These are phyloP conservation scores for Ooceraea biroi DNA, from an alignment of 1,140 invertebrate genomes.

Conservation along the genomic window DNA sequence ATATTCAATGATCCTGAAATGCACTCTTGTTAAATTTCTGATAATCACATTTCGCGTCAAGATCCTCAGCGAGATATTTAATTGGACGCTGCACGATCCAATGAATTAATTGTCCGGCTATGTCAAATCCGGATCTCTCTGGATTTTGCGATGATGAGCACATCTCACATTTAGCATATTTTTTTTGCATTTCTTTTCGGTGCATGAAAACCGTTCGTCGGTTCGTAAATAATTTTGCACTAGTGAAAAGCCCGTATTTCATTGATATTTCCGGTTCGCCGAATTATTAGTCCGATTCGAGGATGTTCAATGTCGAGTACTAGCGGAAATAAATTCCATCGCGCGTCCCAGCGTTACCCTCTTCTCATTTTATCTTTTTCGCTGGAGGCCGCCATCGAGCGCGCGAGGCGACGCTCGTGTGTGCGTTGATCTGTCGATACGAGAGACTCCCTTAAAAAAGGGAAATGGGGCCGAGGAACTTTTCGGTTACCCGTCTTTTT, in stretches of 20 bases:
- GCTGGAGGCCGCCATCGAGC: conserved; percentile 2
- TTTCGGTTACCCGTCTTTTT: neutral
- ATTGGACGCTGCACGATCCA: neutral
- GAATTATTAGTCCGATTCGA: conserved; percentile 42
- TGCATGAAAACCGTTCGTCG: neutral
- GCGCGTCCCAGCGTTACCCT: neutral
- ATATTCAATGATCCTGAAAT: neutral
- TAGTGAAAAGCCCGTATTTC: conserved; percentile 37
- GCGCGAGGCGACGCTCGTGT: neutral
- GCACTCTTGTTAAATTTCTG: neutral
- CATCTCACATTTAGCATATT: neutral
- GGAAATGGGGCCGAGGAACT: neutral
- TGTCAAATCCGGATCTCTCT: neutral
- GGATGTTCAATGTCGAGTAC: neutral
- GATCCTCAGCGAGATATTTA: neutral
- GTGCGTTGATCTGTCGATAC: conserved; percentile 18
- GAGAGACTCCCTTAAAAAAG: neutral
- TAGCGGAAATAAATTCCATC: conserved; percentile 37
- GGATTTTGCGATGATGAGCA: neutral
- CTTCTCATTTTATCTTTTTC: neutral
- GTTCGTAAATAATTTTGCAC: conserved; percentile 31
- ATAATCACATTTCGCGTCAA: neutral
- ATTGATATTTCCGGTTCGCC: conserved; percentile 37
- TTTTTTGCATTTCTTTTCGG: conserved; percentile 30
- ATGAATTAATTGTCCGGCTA: neutral